Evolutionary conservation across 1,140 invertebrate genomes (phyloP), one percentile per base, ranked within the genome.

Genomic region (Diuraphis noxia): DNA sequence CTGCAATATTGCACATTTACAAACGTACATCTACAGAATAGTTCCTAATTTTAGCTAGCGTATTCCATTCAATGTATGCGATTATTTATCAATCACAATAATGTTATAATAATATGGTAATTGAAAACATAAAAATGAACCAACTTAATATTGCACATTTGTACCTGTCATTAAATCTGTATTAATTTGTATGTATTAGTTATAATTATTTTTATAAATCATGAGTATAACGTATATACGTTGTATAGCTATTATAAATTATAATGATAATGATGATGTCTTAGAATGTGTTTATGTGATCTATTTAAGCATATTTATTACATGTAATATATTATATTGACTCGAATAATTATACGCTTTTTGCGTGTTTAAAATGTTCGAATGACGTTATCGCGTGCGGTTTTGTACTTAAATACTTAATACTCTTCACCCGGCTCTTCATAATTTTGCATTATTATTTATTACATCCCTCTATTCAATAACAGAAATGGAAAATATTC

Each of bases 351-450:
- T 72, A 72, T 72, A 72, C 13, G 56, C n/a, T n/a, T n/a, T 72
- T 72, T 72, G 56, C 56, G 56, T 72, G 56, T 72, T 72, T 72
- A 72, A 72, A 72, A 72, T 72, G 17, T 72, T 81, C 23, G 23
- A 38, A 81, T 25, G 79, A 81, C 34, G 21, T 38, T 81, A 81
- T 81, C 0, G 81, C 38, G 25, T 82, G 81, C 9, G 40, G 40
- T 82, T 43, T 82, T 82, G 40, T 82, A 30, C 38, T 82, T 82
- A 30, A n/a, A 82, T 82, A 82, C 81, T 41, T 41, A 82, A 43
- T 41, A 82, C 25, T 82, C 17, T 23, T 82, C 0, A 5, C 23
- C 13, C 13, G 13, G 10, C 23, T 41, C 1, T 38, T 41, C 38
- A 13, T 82, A 82, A 41, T 25, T 82, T 82, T 41, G 25, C 30